Percentiles rank a stretch among this genome's conserved stretches.
Evolutionary conservation across 2,797 vertebrate species (phyloP).

Genomic region (Myiotriccus ornatus): DNA sequence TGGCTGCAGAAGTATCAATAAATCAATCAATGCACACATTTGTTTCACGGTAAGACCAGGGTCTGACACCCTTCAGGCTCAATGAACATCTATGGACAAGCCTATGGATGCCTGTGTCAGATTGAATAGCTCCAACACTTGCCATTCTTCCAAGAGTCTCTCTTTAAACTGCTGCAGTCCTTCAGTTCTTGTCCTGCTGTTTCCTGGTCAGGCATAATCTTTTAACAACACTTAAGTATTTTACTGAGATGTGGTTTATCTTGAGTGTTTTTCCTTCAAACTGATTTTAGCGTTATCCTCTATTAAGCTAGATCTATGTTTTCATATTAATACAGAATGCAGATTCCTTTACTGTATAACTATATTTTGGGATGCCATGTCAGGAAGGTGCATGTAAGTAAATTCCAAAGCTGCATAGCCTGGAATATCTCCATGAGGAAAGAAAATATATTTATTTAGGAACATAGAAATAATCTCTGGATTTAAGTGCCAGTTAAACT

Average conservation of each 20-base stretch:
- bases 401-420: background rate
- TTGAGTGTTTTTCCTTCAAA: background rate
- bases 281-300: background rate
- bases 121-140: background rate
- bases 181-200: background rate
- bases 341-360: background rate
- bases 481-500: background rate
- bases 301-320: background rate
- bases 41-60: background rate
- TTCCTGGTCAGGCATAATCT: background rate
- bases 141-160: background rate
- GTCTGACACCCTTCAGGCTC: background rate
- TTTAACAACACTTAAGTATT: background rate
- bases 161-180: background rate
- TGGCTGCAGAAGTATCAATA: background rate
- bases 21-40: background rate
- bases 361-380: background rate
- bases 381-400: background rate
- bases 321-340: background rate
- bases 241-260: background rate
- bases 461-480: background rate
- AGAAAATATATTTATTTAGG: background rate
- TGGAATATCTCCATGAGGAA: background rate
- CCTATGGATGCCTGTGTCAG: background rate
- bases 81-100: background rate